A percentile compares a stretch with the other conserved stretches of the same genome.
phyloP scores from a whole-genome alignment of 1,140 invertebrate genomes.

The Drosophila tropicalis region DNA sequence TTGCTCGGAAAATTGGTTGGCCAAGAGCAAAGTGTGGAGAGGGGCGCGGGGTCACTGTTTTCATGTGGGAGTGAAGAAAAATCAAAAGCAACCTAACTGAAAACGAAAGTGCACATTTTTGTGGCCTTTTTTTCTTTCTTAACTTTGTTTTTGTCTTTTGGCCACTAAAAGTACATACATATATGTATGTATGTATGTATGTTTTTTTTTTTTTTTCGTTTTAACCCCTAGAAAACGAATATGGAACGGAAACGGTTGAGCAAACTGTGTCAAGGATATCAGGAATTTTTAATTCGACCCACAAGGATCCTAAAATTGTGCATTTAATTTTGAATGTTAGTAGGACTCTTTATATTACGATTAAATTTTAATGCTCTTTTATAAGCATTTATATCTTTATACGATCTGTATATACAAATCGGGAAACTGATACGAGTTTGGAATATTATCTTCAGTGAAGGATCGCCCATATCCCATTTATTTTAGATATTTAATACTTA shows the following conservation, averaged over 20 bases:
- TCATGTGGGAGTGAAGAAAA: constrained; percentile 30
- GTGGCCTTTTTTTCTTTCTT: constrained; percentile 9
- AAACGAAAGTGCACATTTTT: constrained; percentile 49
- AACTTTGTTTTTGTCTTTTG: constrained; percentile 34
- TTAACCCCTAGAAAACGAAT: constrained; percentile 33
- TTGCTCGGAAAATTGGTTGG: not conserved
- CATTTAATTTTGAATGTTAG: not conserved
- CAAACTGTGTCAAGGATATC: constrained; percentile 10
- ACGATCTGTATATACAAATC: too few species aligned
- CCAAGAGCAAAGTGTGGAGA: too few species aligned
- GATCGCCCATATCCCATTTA: too few species aligned
- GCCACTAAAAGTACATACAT: constrained; percentile 19
- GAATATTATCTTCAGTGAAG: too few species aligned
- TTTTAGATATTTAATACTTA: too few species aligned
- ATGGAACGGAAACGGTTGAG: not conserved
- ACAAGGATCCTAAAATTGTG: not conserved
- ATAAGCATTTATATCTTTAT: too few species aligned
- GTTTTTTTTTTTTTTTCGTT: constrained; percentile 7
- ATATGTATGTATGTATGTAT: not conserved
- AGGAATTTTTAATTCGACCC: not conserved
- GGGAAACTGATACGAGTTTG: too few species aligned
- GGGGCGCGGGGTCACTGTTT: not conserved
- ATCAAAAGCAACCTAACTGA: constrained; percentile 28
- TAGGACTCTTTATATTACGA: too few species aligned
- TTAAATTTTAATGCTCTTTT: too few species aligned